Conservation (phyloP, 2,888 invertebrate species). For the Lithophane ornitopus region DNA sequence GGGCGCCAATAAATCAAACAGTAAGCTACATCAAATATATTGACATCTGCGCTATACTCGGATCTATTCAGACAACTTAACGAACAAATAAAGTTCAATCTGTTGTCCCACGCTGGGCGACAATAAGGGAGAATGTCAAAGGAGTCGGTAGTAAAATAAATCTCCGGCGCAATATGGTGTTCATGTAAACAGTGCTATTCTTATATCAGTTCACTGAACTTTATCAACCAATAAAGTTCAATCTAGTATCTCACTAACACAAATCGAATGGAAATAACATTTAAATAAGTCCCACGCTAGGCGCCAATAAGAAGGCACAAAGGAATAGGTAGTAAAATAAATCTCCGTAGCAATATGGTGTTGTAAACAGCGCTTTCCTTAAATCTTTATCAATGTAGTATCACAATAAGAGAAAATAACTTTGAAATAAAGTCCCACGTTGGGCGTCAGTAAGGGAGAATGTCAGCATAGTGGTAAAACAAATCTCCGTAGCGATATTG, state of each 20-base stretch:
- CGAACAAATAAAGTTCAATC: constrained; percentile 36
- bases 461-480: neutral
- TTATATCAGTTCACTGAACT: constrained; percentile 4
- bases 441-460: no score
- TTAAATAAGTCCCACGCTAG: constrained; percentile 54
- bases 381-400: constrained; percentile 6
- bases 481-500: constrained; percentile 11
- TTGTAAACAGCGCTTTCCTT: neutral
- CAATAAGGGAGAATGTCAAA: constrained; percentile 36
- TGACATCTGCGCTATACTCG: neutral
- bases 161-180: constrained; percentile 7
- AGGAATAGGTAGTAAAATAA: neutral
- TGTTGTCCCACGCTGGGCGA: constrained; percentile 51
- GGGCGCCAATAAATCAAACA: constrained; percentile 30
- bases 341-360: constrained; percentile 23
- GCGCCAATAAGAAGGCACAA: constrained; percentile 36
- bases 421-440: no score
- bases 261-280: constrained; percentile 38
- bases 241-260: constrained; percentile 14
- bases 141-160: constrained; percentile 11
- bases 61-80: constrained; percentile 10
- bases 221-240: constrained; percentile 12
- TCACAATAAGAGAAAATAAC: neutral
- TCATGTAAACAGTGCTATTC: neutral
- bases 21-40: constrained; percentile 7